These are phyloP conservation scores for Mesitornis unicolor DNA, from an alignment of 2,113 vertebrate genomes.

Conservation along the genomic window DNA sequence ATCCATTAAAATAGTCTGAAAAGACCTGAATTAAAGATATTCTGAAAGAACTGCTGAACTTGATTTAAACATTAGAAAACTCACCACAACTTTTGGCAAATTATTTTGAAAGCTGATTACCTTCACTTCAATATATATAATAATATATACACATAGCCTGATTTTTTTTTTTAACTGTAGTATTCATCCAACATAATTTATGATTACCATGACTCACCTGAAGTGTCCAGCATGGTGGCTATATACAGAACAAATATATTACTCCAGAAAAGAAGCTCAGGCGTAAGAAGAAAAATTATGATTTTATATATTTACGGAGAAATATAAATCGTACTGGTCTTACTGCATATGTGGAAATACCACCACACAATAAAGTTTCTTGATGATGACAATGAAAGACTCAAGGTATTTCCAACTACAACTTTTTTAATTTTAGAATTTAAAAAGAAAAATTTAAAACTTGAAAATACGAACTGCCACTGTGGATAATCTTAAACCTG, in stretches of 20 bases:
- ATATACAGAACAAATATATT: neutral
- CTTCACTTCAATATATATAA: neutral
- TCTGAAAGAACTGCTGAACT: conserved; percentile 12
- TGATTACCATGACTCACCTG: neutral
- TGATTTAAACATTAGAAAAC: neutral
- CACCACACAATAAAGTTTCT: neutral
- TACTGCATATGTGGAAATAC: neutral
- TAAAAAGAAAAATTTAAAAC: too few species aligned
- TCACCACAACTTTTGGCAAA: neutral
- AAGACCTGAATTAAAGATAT: neutral
- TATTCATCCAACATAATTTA: neutral
- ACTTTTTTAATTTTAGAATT: neutral
- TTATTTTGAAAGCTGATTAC: conserved; percentile 3
- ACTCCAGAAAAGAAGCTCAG: neutral
- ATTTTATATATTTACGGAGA: neutral
- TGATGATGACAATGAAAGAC: neutral
- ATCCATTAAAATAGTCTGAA: conserved; percentile 4
- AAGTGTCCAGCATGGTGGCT: neutral
- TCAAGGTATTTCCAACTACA: neutral
- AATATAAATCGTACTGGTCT: neutral
- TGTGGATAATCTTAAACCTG: neutral
- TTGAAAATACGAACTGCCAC: neutral
- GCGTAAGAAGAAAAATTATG: neutral
- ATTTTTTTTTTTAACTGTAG: neutral
- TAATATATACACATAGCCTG: neutral